phyloP scores from a whole-genome alignment of 2,888 invertebrate genomes.

The Mesodorylaimus sp. region DNA sequence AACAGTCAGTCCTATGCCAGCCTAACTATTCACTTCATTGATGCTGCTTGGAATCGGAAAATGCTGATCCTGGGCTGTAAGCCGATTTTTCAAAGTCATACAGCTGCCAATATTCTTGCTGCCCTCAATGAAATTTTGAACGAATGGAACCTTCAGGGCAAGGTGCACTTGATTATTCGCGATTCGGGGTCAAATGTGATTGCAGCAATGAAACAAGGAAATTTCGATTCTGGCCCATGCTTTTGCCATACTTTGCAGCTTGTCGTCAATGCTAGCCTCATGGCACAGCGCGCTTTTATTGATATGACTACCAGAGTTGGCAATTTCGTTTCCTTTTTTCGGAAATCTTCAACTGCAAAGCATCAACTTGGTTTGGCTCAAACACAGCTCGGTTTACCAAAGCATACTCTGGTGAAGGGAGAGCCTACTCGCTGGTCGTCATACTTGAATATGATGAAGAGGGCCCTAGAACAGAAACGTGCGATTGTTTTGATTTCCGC shows the following conservation, averaged over 20 bases:
- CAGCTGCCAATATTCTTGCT: background rate
- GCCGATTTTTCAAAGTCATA: background rate
- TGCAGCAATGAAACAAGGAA: background rate
- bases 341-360: background rate
- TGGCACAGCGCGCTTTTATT: background rate
- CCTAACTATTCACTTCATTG: background rate
- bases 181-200: background rate
- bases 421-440: background rate
- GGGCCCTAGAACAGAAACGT: background rate
- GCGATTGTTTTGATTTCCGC: background rate
- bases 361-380: background rate
- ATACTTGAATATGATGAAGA: background rate
- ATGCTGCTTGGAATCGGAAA: background rate
- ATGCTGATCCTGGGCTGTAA: background rate
- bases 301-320: background rate
- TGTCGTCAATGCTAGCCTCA: background rate
- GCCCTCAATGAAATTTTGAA: background rate
- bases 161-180: background rate
- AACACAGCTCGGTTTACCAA: background rate
- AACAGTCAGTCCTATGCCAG: background rate
- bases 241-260: background rate
- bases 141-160: background rate
- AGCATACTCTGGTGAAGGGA: background rate
- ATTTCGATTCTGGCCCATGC: background rate
- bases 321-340: background rate